Conservation (phyloP, 2,888 invertebrate genomes). For the Acronicta alni region DNA sequence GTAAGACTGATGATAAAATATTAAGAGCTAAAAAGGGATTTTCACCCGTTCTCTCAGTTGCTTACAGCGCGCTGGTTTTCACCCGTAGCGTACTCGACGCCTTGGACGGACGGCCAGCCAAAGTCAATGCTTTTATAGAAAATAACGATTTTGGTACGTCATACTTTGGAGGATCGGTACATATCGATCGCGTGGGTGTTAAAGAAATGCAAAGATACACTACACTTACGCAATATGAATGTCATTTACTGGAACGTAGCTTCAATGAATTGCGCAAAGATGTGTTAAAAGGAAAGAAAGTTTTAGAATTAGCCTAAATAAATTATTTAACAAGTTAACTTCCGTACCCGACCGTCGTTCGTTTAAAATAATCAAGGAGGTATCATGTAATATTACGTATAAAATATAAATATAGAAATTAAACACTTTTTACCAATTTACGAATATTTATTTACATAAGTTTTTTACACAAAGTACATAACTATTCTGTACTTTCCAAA, state of each 20-base stretch:
- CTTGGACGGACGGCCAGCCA: conserved; percentile 64
- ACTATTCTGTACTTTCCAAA: conserved; percentile 59
- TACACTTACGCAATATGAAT: conserved; percentile 69
- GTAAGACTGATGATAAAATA: conserved; percentile 90
- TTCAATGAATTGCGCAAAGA: conserved; percentile 73
- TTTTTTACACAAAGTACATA: conserved; percentile 66
- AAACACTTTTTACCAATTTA: conserved; percentile 67
- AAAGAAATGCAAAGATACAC: conserved; percentile 71
- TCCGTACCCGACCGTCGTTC: not conserved
- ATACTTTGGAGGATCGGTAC: conserved; percentile 73
- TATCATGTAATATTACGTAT: not conserved
- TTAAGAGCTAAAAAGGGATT: conserved; percentile 90
- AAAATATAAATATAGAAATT: conserved; percentile 8
- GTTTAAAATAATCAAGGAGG: conserved; percentile 8
- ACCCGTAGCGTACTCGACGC: conserved; percentile 88
- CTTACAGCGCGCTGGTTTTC: conserved; percentile 90
- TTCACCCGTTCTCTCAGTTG: conserved; percentile 90
- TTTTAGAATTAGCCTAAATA: conserved; percentile 66
- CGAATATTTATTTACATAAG: conserved; percentile 79
- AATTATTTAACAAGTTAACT: not conserved
- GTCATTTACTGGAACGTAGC: conserved; percentile 69
- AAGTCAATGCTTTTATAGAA: conserved; percentile 73
- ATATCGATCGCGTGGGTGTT: conserved; percentile 66
- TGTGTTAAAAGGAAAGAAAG: conserved; percentile 68
- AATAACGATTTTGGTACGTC: conserved; percentile 80